Percentiles rank a stretch among this genome's conserved stretches.
phyloP scores from a whole-genome alignment of 2,113 vertebrate genomes.

The Pituophis catenifer region DNA sequence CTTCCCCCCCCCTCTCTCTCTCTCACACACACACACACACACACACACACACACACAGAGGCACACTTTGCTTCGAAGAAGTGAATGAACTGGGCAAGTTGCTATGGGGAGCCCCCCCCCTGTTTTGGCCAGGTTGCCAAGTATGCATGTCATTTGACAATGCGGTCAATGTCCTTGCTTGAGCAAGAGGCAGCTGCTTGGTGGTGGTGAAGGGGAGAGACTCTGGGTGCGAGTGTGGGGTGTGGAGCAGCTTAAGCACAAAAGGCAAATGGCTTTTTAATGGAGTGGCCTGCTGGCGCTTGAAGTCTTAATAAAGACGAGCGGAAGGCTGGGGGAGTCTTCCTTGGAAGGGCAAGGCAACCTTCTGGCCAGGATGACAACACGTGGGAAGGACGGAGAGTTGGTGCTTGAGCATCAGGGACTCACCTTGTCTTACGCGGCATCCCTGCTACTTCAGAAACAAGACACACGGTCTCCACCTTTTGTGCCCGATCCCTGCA shows the following conservation, averaged over 20 bases:
- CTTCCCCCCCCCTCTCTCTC: constrained; percentile 15
- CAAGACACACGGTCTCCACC: neutral
- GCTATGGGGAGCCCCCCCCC: constrained; percentile 71
- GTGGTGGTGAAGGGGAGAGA: neutral
- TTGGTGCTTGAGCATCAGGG: neutral
- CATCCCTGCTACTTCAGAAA: neutral
- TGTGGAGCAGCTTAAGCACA: constrained; percentile 50
- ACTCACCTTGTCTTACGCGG: constrained; percentile 6
- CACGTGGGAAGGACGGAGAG: constrained; percentile 48
- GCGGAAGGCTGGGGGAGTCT: constrained; percentile 52
- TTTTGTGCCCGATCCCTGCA: neutral
- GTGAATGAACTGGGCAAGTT: constrained; percentile 74
- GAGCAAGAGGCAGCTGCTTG: constrained; percentile 76
- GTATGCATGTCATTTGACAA: constrained; percentile 80
- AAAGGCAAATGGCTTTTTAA: constrained; percentile 83
- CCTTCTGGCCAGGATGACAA: constrained; percentile 58
- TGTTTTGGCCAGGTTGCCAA: constrained; percentile 71
- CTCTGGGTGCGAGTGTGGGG: neutral
- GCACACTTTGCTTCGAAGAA: constrained; percentile 21
- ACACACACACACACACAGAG: neutral
- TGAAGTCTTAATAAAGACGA: constrained; percentile 80
- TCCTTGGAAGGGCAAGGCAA: constrained; percentile 66
- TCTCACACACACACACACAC: neutral
- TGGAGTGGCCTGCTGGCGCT: constrained; percentile 77
- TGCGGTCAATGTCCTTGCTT: constrained; percentile 68